Evolutionary conservation across 1,140 invertebrate genomes (phyloP), one percentile per base, ranked within the genome.

Genomic region (Scaptomyza pallida): DNA sequence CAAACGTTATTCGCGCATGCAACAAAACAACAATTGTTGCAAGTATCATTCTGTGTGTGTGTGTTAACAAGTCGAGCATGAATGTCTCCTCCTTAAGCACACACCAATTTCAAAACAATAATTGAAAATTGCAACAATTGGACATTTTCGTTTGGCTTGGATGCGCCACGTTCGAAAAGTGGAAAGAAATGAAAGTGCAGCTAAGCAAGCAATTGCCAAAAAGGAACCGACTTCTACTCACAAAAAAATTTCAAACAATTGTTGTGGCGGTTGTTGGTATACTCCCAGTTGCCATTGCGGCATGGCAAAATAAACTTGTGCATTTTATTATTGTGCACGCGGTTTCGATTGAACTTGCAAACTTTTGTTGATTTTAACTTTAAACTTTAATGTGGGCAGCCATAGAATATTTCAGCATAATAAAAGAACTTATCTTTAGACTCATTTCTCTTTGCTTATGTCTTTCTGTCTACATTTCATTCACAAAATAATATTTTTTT

Each of bases 81-180:
- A 75, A 74, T 71, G 75, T 77, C 65, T 71, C 72, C 65, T 77
- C 59, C 72, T 77, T 70, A 74, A 75, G 72, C 71, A 77, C 72
- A 77, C 75, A 77, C 75, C 72, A 75, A 77, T 77, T 77, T 75
- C 72, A 71, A 77, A 77, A 75, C 65, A 77, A 75, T 75, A 77
- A 77, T 77, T 76, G 74, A 74, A 76, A 76, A 76, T 76, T 76
- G 74, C 64, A 74, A 73, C 74, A 74, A 74, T 76, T 74, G 64
- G 64, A 74, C 62, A 68, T 62, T 47, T 75, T 72, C 56, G 69
- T 62, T 75, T 43, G 44, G 51, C 23, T 73, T 51, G 45, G 26
- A 45, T 51, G 33, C 68, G 50, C 72, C 72, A 72, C 72, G 68
- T 72, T 60, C 51, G 23, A 45, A 40, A 30, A 30, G 26, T 9